Base-by-base conservation (phyloP, 2,113 vertebrate species). In the Microcebus ravelobensis region DNA sequence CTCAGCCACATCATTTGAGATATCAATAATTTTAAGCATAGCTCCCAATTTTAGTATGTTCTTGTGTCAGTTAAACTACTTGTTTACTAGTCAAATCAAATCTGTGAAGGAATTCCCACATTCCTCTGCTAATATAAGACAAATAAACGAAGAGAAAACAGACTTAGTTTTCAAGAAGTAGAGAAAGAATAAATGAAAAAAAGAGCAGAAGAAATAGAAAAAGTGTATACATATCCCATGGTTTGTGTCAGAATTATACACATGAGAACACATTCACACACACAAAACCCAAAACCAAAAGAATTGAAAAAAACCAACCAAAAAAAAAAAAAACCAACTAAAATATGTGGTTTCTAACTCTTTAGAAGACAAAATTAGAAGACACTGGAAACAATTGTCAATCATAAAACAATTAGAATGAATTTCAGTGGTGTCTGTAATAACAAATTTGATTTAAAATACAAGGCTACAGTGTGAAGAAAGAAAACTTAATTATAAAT, bases 391-490 rank as follows among this genome's bases (percentile, higher is more conserved):
- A 92, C 52, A 73, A 17, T 9, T 65, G 45, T 84, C 25, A 84
- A 39, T 48, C 20, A 77, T 59, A 68, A 39, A 31, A 89, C 34
- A 57, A 57, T 61, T 12, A 81, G 25, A 93, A n/a, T 77, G 7
- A 65, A 68, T 83, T 92, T 82, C 29, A 85, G 6, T 59, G 34
- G 27, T 81, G 20, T 63, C 27, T 3, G 42, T 76, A 48, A 80
- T 80, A 73, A 90, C 63, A 76, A 29, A 57, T 93, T 89, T 63
- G 15, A 70, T 79, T 93, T 29, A 95, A 95, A 87, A 87, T 61
- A 27, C 14, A 71, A 31, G 6, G 2, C 61, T 80, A n/a, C 29
- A 39, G 39, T 39, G 39, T 14, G 18, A 25, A 83, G 9, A 36
- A 2, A 94, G 2, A 61, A 45, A 81, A 68, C 21, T 9, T 59